These are phyloP conservation scores for Tethya wilhelma DNA, from an alignment of 37 sponge, comb jelly and placozoan genomes.

Conservation along the genomic window DNA sequence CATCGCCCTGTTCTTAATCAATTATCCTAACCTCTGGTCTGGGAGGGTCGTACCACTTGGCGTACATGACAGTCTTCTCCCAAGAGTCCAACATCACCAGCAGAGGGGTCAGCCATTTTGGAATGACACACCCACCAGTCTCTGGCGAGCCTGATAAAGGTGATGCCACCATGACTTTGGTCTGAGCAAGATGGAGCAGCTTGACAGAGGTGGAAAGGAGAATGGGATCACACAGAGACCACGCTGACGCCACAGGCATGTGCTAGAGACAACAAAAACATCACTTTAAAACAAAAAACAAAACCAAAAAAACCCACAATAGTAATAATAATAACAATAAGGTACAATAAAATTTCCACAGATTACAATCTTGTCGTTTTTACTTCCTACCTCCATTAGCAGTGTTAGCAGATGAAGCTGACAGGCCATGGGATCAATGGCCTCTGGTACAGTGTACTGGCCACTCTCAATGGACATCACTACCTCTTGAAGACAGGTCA, in stretches of 20 bases:
- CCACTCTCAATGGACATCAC: too few species aligned
- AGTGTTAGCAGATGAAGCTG: constrained; percentile 64
- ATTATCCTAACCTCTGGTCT: not conserved
- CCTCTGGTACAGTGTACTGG: not conserved
- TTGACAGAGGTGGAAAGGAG: constrained; percentile 16
- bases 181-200: constrained; percentile 36
- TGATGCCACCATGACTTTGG: not conserved
- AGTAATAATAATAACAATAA: too few species aligned
- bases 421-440: constrained; percentile 26
- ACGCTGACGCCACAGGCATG: constrained; percentile 64
- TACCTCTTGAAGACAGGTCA: too few species aligned
- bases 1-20: too few species aligned
- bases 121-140: not conserved
- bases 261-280: constrained; percentile 54
- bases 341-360: too few species aligned
- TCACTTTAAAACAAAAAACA: too few species aligned
- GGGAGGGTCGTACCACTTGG: constrained; percentile 14
- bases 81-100: constrained; percentile 75
- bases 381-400: constrained; percentile 48
- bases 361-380: too few species aligned
- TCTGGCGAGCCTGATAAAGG: not conserved
- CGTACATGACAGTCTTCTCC: constrained; percentile 47
- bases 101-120: constrained; percentile 75
- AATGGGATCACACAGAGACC: constrained; percentile 42
- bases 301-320: too few species aligned